These are phyloP conservation scores for Sarotherodon lohbergeri DNA, from an alignment of 2,113 vertebrate species.

Conservation along the genomic window DNA sequence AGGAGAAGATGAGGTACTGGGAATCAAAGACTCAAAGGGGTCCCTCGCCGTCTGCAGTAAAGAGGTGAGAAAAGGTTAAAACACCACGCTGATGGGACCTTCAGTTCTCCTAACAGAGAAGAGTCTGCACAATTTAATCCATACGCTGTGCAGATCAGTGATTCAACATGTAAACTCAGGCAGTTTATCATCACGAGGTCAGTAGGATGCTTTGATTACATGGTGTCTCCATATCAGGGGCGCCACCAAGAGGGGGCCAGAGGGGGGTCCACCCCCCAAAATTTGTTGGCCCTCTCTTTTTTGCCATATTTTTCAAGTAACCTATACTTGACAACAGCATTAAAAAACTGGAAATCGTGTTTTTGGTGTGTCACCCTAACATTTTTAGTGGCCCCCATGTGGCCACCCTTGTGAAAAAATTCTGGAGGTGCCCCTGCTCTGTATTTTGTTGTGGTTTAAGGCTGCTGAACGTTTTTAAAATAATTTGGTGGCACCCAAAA, in stretches of 20 bases:
- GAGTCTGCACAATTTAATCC: background rate
- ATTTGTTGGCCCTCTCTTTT: background rate
- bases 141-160: background rate
- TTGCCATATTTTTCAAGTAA: background rate
- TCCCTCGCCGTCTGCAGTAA: background rate
- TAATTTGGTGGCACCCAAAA: background rate
- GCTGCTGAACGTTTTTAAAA: background rate
- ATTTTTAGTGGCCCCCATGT: no score
- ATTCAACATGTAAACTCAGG: background rate
- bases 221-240: background rate
- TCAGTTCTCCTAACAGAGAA: background rate
- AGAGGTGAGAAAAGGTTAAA: background rate
- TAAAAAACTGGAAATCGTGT: no score
- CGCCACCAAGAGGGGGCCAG: background rate
- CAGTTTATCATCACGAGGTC: background rate
- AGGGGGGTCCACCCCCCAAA: background rate
- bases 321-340: no score
- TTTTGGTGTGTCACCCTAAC: no score
- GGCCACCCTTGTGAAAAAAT: no score
- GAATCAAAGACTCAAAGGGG: constrained; percentile 65
- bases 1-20: constrained; percentile 51
- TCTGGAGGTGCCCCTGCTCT: background rate
- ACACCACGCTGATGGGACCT: background rate
- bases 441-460: background rate
- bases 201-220: background rate